phyloP scores from a whole-genome alignment of 2,888 invertebrate species.

The Oxystoma pomonae region DNA sequence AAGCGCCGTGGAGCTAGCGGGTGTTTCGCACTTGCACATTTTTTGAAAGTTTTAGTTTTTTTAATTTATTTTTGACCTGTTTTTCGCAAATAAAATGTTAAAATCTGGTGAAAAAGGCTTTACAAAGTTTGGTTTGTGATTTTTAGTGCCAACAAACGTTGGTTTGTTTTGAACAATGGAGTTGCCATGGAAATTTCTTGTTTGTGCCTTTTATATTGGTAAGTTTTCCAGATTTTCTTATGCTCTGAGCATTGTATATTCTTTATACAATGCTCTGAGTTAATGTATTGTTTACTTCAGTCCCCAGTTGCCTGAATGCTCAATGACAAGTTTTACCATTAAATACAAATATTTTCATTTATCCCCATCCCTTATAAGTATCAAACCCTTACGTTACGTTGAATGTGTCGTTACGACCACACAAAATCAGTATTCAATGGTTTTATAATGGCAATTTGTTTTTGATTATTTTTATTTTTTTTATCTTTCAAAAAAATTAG shows the following conservation, averaged over 20 bases:
- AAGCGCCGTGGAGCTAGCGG: background rate
- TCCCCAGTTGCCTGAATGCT: too few relatives aligned
- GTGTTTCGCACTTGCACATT: background rate
- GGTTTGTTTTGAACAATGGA: slow-evolving; percentile 13
- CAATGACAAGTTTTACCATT: too few relatives aligned
- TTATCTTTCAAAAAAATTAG: too few relatives aligned
- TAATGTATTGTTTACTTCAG: too few relatives aligned
- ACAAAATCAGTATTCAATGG: too few relatives aligned
- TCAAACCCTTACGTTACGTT: too few relatives aligned
- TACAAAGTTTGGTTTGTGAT: background rate
- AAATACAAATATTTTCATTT: too few relatives aligned
- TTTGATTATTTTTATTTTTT: too few relatives aligned
- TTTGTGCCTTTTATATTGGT: slow-evolving; percentile 11
- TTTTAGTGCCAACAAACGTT: slow-evolving; percentile 5
- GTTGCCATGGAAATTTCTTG: slow-evolving; percentile 8
- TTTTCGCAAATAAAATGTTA: background rate
- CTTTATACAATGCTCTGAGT: too few relatives aligned
- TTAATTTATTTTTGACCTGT: background rate
- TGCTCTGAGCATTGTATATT: slow-evolving; percentile 2
- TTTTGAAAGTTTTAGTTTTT: background rate
- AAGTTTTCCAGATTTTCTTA: slow-evolving; percentile 11
- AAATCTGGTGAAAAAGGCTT: background rate
- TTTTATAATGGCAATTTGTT: too few relatives aligned
- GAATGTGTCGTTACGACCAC: too few relatives aligned
- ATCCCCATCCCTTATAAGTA: too few relatives aligned